Evolutionary conservation across 1,140 invertebrate species (phyloP).

Genomic region (Drosophila micromelanica): DNA sequence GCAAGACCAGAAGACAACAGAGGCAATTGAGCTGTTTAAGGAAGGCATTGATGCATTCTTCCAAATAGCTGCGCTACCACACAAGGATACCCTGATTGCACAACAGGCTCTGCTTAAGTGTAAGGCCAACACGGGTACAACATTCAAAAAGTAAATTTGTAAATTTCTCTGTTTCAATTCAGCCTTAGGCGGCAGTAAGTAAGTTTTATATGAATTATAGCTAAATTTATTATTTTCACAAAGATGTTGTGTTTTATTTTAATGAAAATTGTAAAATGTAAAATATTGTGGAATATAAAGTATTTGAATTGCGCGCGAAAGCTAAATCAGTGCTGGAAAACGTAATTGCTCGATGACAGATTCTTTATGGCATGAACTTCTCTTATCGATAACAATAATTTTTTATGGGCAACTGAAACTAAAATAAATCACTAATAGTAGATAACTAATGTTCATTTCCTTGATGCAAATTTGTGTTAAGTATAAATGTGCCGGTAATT

Average conservation of each 20-base stretch:
- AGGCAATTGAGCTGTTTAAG: conserved; percentile 84
- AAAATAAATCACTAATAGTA: too few species aligned
- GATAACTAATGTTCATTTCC: too few species aligned
- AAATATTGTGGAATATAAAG: background rate
- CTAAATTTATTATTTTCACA: conserved; percentile 15
- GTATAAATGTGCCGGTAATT: background rate
- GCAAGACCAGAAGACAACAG: conserved; percentile 82
- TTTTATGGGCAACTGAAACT: background rate
- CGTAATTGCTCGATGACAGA: background rate
- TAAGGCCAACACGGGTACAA: conserved; percentile 84
- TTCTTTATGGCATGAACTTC: background rate
- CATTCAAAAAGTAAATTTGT: conserved; percentile 62
- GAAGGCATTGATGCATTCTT: conserved; percentile 85
- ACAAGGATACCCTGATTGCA: conserved; percentile 86
- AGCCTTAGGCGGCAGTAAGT: conserved; percentile 2
- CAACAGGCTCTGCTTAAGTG: conserved; percentile 87
- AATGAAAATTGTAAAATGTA: background rate
- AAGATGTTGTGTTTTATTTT: too few species aligned
- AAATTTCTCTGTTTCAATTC: background rate
- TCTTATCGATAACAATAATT: background rate
- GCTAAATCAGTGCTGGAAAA: background rate
- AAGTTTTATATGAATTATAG: conserved; percentile 9
- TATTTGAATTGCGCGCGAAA: background rate
- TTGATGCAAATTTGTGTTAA: background rate
- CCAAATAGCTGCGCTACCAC: conserved; percentile 86